Evolutionary conservation across 2,113 vertebrate genomes (phyloP), one percentile per base, ranked within the genome.

Genomic region (Tursiops truncatus): DNA sequence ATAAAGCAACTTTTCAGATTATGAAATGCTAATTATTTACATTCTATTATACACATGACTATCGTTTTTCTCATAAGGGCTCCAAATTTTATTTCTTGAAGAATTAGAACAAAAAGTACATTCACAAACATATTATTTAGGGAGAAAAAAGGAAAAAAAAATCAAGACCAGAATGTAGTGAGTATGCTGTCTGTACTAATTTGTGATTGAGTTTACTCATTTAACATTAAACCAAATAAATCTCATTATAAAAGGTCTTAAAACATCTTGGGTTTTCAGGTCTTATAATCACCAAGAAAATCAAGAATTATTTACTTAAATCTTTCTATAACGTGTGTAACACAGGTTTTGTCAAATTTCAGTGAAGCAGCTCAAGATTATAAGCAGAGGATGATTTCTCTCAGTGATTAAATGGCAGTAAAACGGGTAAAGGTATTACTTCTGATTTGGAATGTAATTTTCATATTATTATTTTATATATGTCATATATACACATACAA

Each of bases 401-500:
- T 91, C 90, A 85, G 70, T 98, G 97, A 96, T 50, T 85, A 94
- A 96, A 95, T 95, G 85, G 14, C 33, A 98, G 74, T 58, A 71
- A 98, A 94, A 92, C n/a, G 97, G 96, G 96, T 85, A 83, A 98
- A 98, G 93, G 76, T 67, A 97, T 86, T 31, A 93, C 44, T 56
- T 98, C 68, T 97, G 76, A 92, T 98, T 94, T 94, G 92, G 93
- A 93, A 97, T 96, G 95, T 97, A 95, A 98, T 94, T 83, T 96
- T 97, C 95, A 94, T 63, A 83, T 97, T 98, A 97, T 97, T 96
- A 97, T 77, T 38, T 36, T 31, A 92, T 65, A 36, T 38, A 53
- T 17, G 21, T 13, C 50, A 44, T 15, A 80, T 56, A 62, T 18
- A 44, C 4, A 44, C 4, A 68, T 7, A 68, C 18, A 73, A 3